Base-by-base conservation (phyloP, 2,888 invertebrate species). In the Eristalis arbustorum region DNA sequence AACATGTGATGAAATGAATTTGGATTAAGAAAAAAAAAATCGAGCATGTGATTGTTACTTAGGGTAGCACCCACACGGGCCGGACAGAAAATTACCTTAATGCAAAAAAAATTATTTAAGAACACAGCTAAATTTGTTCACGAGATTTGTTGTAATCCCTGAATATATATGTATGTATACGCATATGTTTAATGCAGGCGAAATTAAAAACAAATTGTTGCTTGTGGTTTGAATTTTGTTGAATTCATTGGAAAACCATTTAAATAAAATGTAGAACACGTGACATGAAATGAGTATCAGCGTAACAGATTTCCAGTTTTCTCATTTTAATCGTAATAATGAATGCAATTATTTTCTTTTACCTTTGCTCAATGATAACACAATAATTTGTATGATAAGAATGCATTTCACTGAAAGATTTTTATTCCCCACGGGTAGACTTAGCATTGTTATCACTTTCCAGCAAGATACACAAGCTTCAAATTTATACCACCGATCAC, bases 351-450 rank as follows among this genome's bases (percentile, higher is more conserved):
- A 18, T 1, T 49, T 49, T 49, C 8, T n/a, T 49, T 83, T 84
- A 84, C 84, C 84, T 84, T 75, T 69, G 25, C 69, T 31, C 74
- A 84, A 56, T 66, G 74, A 74, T 61, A 84, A 59, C 69, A 84
- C 61, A 59, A 84, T 66, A 42, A 84, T 49, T 74, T 79, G 84
- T 14, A 66, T 61, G 28, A 69, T 71, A 25, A 84, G 31, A 31
- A 84, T 40, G 69, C 22, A 62, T 56, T 74, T 64, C 8, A 79
- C 28, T 14, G 28, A 66, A 28, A 61, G 37, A 40, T 14, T 66
- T 28, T 3, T 57, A 57, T 57, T 57, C 34, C 64, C 34, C 22
- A 25, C 34, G 18, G 67, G 59, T 31, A 56, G 49, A 25, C 31
- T 42, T 18, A 28, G 73, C 73, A 75, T 61, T 42, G 40, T 42